Evolutionary conservation across 2,888 invertebrate genomes (phyloP).

Genomic region (Trissolcus japonicus): DNA sequence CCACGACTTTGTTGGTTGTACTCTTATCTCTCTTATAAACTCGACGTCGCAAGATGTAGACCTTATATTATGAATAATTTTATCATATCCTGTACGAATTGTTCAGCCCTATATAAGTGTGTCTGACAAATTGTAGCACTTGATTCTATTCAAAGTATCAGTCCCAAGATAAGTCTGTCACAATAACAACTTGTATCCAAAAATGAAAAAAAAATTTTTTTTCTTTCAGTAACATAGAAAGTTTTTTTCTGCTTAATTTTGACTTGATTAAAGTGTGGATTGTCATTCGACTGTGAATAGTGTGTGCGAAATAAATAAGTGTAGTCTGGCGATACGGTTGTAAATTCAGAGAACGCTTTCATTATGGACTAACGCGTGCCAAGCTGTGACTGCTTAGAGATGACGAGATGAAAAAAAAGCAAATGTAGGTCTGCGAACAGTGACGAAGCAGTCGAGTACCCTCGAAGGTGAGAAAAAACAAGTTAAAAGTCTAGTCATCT

Average conservation of each 20-base stretch:
- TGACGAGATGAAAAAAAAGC: constrained; percentile 25
- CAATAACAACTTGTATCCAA: too few relatives aligned
- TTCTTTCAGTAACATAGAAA: too few relatives aligned
- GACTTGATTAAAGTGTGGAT: too few relatives aligned
- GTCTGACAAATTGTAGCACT: not conserved
- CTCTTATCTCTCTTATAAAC: constrained; percentile 24
- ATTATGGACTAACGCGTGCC: constrained; percentile 50
- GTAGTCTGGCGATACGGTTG: constrained; percentile 21
- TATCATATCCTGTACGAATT: not conserved
- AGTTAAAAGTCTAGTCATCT: constrained; percentile 46
- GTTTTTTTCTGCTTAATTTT: too few relatives aligned
- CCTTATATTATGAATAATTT: constrained; percentile 23
- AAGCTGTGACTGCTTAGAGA: constrained; percentile 29
- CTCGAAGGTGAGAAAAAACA: constrained; percentile 50
- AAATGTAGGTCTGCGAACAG: constrained; percentile 4
- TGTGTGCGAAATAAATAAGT: constrained; percentile 29
- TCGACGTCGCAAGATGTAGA: constrained; percentile 3
- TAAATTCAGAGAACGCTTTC: constrained; percentile 40
- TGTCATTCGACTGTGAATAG: too few relatives aligned
- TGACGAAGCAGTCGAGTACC: constrained; percentile 18
- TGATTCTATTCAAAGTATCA: not conserved
- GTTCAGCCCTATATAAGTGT: not conserved
- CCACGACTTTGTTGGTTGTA: constrained; percentile 36
- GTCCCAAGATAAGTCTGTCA: too few relatives aligned
- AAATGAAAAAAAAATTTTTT: too few relatives aligned